phyloP scores from a whole-genome alignment of 2,113 vertebrate genomes.

The Pygoscelis antarcticus region DNA sequence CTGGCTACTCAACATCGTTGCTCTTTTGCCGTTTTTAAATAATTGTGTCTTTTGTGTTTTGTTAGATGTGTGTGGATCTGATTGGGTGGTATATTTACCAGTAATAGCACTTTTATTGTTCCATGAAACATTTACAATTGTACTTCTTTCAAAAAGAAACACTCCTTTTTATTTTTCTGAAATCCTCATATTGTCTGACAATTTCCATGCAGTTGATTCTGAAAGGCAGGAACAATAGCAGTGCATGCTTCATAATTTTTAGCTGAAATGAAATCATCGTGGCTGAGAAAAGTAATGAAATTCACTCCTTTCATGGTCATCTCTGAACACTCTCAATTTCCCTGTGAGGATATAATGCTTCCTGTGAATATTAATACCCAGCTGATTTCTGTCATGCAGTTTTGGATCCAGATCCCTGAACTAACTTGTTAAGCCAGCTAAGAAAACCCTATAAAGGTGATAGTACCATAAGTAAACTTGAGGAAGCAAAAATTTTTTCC shows the following conservation, averaged over 20 bases:
- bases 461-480: background rate
- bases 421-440: background rate
- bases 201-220: conserved; percentile 55
- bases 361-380: conserved; percentile 25
- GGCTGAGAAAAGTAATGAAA: conserved; percentile 51
- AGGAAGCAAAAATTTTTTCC: background rate
- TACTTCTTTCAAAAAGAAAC: conserved; percentile 35
- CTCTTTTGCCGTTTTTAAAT: conserved; percentile 13
- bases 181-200: conserved; percentile 34
- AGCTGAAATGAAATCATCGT: conserved; percentile 42
- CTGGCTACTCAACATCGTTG: background rate
- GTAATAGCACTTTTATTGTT: conserved; percentile 37
- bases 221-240: conserved; percentile 46
- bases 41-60: background rate
- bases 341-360: background rate
- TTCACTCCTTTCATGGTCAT: conserved; percentile 42
- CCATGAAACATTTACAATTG: conserved; percentile 28
- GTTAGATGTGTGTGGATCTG: conserved; percentile 9
- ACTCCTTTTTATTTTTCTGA: conserved; percentile 40
- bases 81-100: conserved; percentile 51
- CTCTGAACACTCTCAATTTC: conserved; percentile 33
- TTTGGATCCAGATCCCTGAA: background rate
- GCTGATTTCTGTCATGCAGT: background rate
- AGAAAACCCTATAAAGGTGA: background rate
- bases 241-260: conserved; percentile 48